Evolutionary conservation across 2,888 invertebrate species (phyloP).

Genomic region (Drosophila mimica): DNA sequence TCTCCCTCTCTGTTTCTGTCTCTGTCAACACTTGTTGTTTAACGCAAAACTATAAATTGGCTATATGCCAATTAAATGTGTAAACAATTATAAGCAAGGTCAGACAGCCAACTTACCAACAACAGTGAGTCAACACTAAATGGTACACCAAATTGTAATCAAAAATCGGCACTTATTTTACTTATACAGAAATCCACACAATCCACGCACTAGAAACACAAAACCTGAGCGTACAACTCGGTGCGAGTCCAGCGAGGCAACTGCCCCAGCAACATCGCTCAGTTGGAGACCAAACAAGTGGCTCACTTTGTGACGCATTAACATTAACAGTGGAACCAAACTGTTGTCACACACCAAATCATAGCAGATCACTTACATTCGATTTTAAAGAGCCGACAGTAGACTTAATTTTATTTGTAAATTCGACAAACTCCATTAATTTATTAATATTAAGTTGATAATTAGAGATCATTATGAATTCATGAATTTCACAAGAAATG

Average conservation of each 20-base stretch:
- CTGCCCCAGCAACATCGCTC: constrained; percentile 60
- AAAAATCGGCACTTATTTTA: constrained; percentile 7
- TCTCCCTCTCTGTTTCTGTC: constrained; percentile 9
- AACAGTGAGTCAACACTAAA: constrained; percentile 10
- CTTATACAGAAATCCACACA: constrained; percentile 6
- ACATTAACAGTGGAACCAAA: constrained; percentile 47
- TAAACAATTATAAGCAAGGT: constrained; percentile 22
- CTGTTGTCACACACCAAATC: background rate
- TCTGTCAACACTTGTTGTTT: constrained; percentile 8
- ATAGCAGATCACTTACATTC: background rate
- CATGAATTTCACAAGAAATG: background rate
- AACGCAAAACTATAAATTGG: constrained; percentile 2
- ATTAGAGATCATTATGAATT: background rate
- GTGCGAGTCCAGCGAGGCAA: constrained; percentile 72
- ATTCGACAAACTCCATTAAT: background rate
- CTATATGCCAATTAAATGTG: background rate
- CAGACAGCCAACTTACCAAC: constrained; percentile 37
- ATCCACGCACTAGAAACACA: constrained; percentile 53
- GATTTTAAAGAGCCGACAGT: background rate
- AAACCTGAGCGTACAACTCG: constrained; percentile 68
- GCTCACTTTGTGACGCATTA: constrained; percentile 41
- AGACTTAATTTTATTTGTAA: background rate
- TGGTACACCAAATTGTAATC: constrained; percentile 11
- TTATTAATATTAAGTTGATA: background rate
- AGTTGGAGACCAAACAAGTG: constrained; percentile 55